These are phyloP conservation scores for Suricata suricatta DNA, from an alignment of 2,113 vertebrate species.

Conservation along the genomic window DNA sequence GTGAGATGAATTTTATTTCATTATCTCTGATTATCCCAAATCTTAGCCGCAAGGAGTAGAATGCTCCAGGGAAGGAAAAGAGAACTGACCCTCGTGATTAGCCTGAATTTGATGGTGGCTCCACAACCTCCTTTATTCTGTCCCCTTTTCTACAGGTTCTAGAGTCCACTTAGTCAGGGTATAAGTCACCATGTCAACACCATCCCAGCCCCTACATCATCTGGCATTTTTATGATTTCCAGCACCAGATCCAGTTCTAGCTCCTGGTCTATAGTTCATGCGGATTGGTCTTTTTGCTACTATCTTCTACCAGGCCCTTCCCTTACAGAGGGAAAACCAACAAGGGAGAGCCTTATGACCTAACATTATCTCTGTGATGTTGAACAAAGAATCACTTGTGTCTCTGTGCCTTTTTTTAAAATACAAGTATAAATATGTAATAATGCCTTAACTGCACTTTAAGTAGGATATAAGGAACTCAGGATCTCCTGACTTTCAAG, in stretches of 20 bases:
- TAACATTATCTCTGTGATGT: not conserved
- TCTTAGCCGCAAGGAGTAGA: not conserved
- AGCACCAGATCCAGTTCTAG: not conserved
- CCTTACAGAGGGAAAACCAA: conserved; percentile 5
- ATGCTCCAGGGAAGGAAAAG: not conserved
- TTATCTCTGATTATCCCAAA: not conserved
- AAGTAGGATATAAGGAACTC: not conserved
- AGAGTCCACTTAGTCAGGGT: not conserved
- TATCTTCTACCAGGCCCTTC: not conserved
- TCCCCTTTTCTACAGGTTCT: not conserved
- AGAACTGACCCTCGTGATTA: not conserved
- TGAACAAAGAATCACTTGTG: not conserved
- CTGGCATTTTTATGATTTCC: not conserved
- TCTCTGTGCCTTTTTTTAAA: not conserved
- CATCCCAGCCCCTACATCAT: not conserved
- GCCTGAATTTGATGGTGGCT: not conserved
- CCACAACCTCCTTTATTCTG: not conserved
- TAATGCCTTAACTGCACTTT: not conserved
- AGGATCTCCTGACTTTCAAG: not conserved
- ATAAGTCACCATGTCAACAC: not conserved
- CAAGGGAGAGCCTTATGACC: not conserved
- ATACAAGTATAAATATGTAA: not conserved
- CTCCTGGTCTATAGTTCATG: not conserved
- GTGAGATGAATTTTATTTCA: not conserved
- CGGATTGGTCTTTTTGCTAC: not conserved